Conservation (phyloP, 2,797 vertebrate species). For the Pristis pectinata region DNA sequence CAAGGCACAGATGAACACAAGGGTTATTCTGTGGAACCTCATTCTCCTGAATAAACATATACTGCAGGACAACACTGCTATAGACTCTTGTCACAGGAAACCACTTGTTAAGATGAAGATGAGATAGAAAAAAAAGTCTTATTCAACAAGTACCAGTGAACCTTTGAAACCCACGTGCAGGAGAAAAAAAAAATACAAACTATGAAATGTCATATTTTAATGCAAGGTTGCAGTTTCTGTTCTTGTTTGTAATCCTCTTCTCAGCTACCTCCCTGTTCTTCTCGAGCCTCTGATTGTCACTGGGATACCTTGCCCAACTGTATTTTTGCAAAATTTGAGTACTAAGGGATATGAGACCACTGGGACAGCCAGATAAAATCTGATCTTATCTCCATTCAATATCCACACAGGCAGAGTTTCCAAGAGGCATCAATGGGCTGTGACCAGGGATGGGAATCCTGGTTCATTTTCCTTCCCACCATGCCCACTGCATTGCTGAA, state of each 20-base stretch:
- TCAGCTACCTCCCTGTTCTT: background rate
- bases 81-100: background rate
- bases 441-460: background rate
- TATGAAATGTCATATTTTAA: background rate
- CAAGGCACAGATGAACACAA: background rate
- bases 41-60: background rate
- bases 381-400: background rate
- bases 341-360: background rate
- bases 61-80: background rate
- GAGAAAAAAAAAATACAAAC: background rate
- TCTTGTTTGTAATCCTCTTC: background rate
- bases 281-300: background rate
- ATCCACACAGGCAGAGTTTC: background rate
- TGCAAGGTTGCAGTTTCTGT: background rate
- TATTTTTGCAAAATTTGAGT: background rate
- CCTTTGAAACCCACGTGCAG: background rate
- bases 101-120: background rate
- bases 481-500: background rate
- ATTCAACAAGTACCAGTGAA: background rate
- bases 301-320: background rate
- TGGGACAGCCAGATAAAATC: background rate
- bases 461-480: background rate
- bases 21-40: background rate
- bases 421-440: background rate
- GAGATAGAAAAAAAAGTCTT: background rate